A percentile compares a stretch with the other conserved stretches of the same genome.
phyloP scores from a whole-genome alignment of 2,888 invertebrate genomes.

The Digitonthophagus gazella region DNA sequence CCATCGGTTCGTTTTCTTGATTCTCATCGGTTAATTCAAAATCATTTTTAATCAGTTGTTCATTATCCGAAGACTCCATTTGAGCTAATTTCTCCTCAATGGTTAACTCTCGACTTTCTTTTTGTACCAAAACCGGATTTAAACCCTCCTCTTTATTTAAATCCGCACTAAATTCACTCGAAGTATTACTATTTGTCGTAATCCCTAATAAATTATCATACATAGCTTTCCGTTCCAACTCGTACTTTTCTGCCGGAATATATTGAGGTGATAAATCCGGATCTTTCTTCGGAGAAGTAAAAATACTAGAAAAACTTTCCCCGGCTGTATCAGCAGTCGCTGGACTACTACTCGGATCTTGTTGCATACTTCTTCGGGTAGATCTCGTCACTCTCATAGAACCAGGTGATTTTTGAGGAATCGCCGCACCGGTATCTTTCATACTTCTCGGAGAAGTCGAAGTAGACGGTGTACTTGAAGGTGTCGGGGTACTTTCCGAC shows the following conservation, averaged over 20 bases:
- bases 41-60: not conserved
- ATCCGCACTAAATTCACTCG: not conserved
- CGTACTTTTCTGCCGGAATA: slow-evolving; percentile 52
- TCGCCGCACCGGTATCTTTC: slow-evolving; percentile 38
- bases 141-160: not conserved
- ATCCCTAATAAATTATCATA: slow-evolving; percentile 49
- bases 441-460: slow-evolving; percentile 52
- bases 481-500: slow-evolving; percentile 52
- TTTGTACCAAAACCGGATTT: too few species aligned
- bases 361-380: slow-evolving; percentile 50
- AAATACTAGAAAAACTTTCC: slow-evolving; percentile 42
- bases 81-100: slow-evolving; percentile 7
- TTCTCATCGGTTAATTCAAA: not conserved
- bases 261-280: slow-evolving; percentile 49
- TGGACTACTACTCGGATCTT: slow-evolving; percentile 48
- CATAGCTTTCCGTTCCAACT: slow-evolving; percentile 50
- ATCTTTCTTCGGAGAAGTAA: slow-evolving; percentile 47
- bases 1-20: not conserved
- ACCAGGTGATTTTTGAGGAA: slow-evolving; percentile 35
- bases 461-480: slow-evolving; percentile 58
- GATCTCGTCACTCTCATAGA: slow-evolving; percentile 49
- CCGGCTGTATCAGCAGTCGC: slow-evolving; percentile 45
- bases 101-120: not conserved
- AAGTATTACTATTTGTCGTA: slow-evolving; percentile 33
- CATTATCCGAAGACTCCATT: not conserved